Evolutionary conservation across 1,140 invertebrate species (phyloP), one percentile per base, ranked within the genome.

Genomic region (Drosophila albomicans): DNA sequence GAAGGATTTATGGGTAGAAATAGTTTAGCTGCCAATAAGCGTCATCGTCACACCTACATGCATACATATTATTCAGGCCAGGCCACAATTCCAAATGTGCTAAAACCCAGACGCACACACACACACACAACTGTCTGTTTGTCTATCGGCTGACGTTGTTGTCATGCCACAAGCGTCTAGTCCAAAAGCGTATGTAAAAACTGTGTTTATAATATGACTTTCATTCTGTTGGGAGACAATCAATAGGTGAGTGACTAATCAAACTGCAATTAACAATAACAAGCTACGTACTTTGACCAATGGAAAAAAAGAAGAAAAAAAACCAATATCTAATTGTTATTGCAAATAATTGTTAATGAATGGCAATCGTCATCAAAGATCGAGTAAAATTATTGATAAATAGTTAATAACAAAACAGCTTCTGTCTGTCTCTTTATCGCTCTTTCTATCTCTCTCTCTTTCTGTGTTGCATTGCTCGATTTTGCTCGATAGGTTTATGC

Each of bases 211-310:
- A 43, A 58, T 51, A 70, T 64, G 59, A 75, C 67, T 75, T 71
- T 70, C 73, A 51, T 75, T 75, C 72, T 46, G 25, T 69, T 25
- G 5, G 61, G 30, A 45, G 66, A n/a, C 6, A 77, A 41, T 57
- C 11, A 43, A 58, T 35, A 46, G 25, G n/a, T 20, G 25, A 30
- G 28, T 84, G 76, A 84, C 48, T 76, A 82, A 79, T 79, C 58
- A 13, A 20, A 67, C 54, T 63, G 58, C 57, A 65, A 82, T 70
- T 79, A 46, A 38, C 59, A 75, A 28, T 56, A 75, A 59, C 32
- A 43, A 63, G 35, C 32, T 28, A 41, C 32, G 59, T 41, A 46
- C 58, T 25, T 73, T 48, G 48, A 62, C 15, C 52, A 61, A 28
- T 49, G 13, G 5, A 20, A 46, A 64, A 3, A 52, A 28, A 41